These are phyloP conservation scores for Zaprionus lachaisei DNA, from an alignment of 1,140 invertebrate genomes.

Conservation along the genomic window DNA sequence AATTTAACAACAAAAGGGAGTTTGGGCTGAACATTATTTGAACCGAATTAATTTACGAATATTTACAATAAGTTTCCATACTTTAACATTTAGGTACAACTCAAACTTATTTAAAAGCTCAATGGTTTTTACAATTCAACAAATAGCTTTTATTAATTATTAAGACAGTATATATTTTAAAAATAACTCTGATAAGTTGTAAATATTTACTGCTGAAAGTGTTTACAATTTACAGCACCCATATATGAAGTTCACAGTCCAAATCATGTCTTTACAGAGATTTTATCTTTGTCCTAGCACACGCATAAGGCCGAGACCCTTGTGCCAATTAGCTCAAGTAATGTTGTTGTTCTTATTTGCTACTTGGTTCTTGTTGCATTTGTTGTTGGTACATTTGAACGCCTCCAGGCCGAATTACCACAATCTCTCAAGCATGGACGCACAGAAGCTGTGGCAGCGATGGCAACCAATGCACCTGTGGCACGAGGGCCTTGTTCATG, in stretches of 20 bases:
- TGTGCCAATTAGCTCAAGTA: conserved; percentile 1
- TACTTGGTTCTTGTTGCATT: background rate
- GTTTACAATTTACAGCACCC: no score
- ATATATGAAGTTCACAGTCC: background rate
- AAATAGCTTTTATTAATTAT: no score
- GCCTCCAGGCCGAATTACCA: conserved; percentile 26
- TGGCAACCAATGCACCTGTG: conserved; percentile 19
- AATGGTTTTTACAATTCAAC: no score
- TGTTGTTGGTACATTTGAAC: conserved; percentile 24
- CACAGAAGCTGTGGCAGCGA: conserved; percentile 36
- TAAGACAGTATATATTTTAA: no score
- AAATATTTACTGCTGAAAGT: no score
- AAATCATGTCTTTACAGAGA: background rate
- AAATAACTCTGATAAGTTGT: no score
- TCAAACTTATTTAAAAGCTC: no score
- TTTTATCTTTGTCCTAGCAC: background rate
- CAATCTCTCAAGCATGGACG: conserved; percentile 64
- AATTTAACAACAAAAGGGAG: background rate
- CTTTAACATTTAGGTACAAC: no score
- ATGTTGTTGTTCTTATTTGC: background rate
- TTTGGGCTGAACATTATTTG: no score
- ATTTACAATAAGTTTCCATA: no score
- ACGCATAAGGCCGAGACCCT: background rate
- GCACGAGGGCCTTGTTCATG: conserved; percentile 10
- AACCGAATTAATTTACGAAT: no score